phyloP scores from a whole-genome alignment of 2,797 vertebrate genomes.

The Lepilemur septentrionalis region DNA sequence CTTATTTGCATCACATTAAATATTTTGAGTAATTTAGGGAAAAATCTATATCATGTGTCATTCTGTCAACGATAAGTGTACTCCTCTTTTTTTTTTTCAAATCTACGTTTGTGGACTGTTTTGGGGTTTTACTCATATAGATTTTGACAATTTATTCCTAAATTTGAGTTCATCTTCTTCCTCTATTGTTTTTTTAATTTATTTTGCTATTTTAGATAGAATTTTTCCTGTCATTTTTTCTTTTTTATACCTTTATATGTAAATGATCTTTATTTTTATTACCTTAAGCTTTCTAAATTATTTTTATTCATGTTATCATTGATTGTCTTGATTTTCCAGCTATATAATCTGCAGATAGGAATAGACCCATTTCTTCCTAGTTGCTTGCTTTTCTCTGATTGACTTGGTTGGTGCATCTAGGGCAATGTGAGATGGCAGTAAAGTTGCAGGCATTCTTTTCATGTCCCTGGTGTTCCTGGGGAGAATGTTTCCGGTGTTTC shows the following conservation, averaged over 20 bases:
- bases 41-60: background rate
- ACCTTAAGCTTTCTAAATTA: background rate
- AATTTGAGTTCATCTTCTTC: background rate
- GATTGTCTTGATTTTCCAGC: background rate
- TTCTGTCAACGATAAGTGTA: background rate
- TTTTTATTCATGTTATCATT: background rate
- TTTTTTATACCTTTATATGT: background rate
- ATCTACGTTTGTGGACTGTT: background rate
- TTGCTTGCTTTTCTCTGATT: background rate
- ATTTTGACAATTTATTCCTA: background rate
- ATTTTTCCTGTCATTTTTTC: background rate
- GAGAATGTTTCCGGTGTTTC: background rate
- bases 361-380: background rate
- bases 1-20: background rate
- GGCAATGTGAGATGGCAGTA: accelerated
- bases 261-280: background rate
- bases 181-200: background rate
- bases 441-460: accelerated
- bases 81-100: background rate
- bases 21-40: background rate
- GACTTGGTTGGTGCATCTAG: background rate
- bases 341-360: background rate
- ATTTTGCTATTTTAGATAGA: background rate
- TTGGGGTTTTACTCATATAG: background rate
- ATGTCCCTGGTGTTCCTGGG: accelerated